These are phyloP conservation scores for Tanytarsus gracilentus DNA, from an alignment of 2,888 invertebrate genomes.

Conservation along the genomic window DNA sequence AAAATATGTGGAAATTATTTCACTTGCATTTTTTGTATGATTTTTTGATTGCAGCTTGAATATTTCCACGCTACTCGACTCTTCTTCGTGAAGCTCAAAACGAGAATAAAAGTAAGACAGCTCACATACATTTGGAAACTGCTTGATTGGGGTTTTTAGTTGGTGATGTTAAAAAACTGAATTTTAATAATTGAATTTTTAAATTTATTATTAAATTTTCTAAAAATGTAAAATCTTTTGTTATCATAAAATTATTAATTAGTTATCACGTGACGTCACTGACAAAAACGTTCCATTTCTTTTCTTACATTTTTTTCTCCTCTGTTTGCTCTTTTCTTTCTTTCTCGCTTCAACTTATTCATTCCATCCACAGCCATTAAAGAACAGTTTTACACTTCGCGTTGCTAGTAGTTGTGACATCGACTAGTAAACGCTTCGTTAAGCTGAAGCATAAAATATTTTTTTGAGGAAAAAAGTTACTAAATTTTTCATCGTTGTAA, in stretches of 20 bases:
- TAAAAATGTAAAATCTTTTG: too few species aligned
- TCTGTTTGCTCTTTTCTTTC: slow-evolving; percentile 8
- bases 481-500: too few species aligned
- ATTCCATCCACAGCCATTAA: slow-evolving; percentile 19
- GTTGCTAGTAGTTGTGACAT: neutral
- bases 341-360: slow-evolving; percentile 18
- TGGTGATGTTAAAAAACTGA: neutral
- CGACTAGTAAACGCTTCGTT: too few species aligned
- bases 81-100: slow-evolving; percentile 11
- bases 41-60: too few species aligned
- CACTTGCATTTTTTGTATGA: too few species aligned
- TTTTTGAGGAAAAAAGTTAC: too few species aligned
- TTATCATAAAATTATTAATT: too few species aligned
- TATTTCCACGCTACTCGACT: too few species aligned
- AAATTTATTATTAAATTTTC: neutral
- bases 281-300: neutral
- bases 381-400: slow-evolving; percentile 19
- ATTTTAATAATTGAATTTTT: neutral
- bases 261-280: neutral
- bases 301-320: neutral
- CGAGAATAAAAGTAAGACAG: slow-evolving; percentile 25
- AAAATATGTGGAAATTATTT: too few species aligned
- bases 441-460: too few species aligned
- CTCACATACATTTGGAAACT: neutral
- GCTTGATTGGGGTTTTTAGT: neutral